Conservation (phyloP, 2,888 invertebrate genomes). For the Platerodrilus igneus region DNA sequence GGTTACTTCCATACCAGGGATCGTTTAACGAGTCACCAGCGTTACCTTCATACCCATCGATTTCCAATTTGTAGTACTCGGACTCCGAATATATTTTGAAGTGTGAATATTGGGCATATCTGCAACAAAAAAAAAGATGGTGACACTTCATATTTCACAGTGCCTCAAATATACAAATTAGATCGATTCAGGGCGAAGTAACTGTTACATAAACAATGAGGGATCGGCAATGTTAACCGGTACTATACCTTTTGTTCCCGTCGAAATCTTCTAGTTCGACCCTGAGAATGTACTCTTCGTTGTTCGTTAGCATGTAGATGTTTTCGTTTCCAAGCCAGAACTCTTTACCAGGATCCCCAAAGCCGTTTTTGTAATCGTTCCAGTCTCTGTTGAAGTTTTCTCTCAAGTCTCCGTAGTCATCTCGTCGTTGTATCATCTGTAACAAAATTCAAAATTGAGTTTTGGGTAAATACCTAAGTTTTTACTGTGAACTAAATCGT, state of each 20-base stretch:
- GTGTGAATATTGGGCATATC: conserved; percentile 86
- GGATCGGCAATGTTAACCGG: no score
- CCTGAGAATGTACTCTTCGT: conserved; percentile 81
- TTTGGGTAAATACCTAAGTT: no score
- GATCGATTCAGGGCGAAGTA: no score
- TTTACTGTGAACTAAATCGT: no score
- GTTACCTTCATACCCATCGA: conserved; percentile 87
- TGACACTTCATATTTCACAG: no score
- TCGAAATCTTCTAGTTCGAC: conserved; percentile 90
- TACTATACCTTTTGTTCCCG: conserved; percentile 87
- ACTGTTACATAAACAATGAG: no score
- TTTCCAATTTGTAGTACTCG: conserved; percentile 87
- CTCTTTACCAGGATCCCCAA: conserved; percentile 84
- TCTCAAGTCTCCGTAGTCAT: conserved; percentile 80
- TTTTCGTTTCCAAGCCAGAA: conserved; percentile 93
- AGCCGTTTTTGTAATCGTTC: conserved; percentile 90
- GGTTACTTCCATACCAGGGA: conserved; percentile 91
- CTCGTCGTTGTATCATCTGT: conserved; percentile 84
- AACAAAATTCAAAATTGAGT: no score
- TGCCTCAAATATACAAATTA: neutral
- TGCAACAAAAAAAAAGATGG: conserved; percentile 39
- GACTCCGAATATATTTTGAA: conserved; percentile 89
- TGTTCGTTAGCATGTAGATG: conserved; percentile 88
- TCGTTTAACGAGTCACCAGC: conserved; percentile 89
- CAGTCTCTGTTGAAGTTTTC: conserved; percentile 91